Evolutionary conservation across 64 coral and sea anemone genomes (phyloP).

Genomic region (Pocillopora verrucosa): DNA sequence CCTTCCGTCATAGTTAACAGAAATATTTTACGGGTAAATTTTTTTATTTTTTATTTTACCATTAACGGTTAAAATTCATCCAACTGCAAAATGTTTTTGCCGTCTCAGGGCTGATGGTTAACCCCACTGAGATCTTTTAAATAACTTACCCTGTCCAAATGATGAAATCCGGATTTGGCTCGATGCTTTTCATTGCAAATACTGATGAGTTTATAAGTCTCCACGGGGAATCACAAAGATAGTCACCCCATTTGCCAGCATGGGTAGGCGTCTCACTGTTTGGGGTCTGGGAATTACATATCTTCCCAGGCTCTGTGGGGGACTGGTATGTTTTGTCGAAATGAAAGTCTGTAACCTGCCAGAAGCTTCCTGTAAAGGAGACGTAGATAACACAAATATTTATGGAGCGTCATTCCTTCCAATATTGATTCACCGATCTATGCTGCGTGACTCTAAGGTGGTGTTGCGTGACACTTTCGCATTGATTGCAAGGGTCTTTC

Average conservation of each 20-base stretch:
- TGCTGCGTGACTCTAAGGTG: no score
- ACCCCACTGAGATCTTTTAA: background rate
- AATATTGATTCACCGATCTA: no score
- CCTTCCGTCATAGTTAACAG: no score
- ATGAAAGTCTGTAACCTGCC: constrained; percentile 75
- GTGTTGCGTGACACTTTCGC: no score
- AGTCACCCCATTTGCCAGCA: constrained; percentile 63
- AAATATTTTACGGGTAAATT: no score
- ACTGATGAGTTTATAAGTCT: constrained; percentile 72
- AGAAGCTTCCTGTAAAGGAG: constrained; percentile 47
- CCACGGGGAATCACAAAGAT: constrained; percentile 71
- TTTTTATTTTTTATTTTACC: no score
- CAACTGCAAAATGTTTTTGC: no score
- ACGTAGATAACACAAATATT: no score
- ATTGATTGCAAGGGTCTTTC: no score
- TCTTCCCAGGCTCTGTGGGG: constrained; percentile 48
- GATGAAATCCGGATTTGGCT: constrained; percentile 61
- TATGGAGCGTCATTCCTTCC: no score
- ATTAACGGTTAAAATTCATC: no score
- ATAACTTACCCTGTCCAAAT: constrained; percentile 72
- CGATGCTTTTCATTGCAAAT: constrained; percentile 60
- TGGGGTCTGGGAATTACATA: constrained; percentile 68
- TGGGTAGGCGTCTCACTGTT: constrained; percentile 8
- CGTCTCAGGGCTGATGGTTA: no score
- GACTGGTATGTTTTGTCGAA: constrained; percentile 73